Conservation (phyloP, 2,888 invertebrate genomes). For the Chorisops tibialis region DNA sequence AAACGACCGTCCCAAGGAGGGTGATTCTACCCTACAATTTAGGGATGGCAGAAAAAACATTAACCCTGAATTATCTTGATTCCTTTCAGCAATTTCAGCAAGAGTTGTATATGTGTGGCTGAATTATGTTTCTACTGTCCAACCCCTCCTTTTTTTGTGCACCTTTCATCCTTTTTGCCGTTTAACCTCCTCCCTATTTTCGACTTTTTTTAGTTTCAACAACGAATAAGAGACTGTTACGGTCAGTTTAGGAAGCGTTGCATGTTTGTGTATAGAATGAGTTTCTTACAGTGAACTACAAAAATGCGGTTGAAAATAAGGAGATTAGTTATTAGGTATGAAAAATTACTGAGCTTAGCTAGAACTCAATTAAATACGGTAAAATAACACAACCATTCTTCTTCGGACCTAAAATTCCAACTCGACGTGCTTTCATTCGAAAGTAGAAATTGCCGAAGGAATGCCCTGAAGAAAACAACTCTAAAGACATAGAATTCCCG, state of each 20-base stretch:
- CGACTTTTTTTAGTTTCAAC: constrained; percentile 15
- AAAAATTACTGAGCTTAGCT: too few species aligned
- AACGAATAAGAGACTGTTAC: constrained; percentile 22
- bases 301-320: neutral
- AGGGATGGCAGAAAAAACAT: constrained; percentile 4
- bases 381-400: too few species aligned
- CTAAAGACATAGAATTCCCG: constrained; percentile 4
- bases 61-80: constrained; percentile 8
- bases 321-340: too few species aligned
- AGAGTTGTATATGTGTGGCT: neutral
- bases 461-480: constrained; percentile 11
- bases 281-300: constrained; percentile 3
- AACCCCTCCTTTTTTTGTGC: constrained; percentile 1
- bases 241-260: constrained; percentile 19
- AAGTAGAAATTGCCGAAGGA: constrained; percentile 22
- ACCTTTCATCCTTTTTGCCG: neutral
- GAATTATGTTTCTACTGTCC: constrained; percentile 5
- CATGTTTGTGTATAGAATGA: neutral
- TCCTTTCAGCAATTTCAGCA: constrained; percentile 16
- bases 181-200: neutral
- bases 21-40: neutral
- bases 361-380: too few species aligned
- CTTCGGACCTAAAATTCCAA: neutral
- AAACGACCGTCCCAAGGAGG: constrained; percentile 1
- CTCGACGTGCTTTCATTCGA: constrained; percentile 10